Evolutionary conservation across 2,113 vertebrate genomes (phyloP), one percentile per base, ranked within the genome.

Genomic region (Gobius niger): DNA sequence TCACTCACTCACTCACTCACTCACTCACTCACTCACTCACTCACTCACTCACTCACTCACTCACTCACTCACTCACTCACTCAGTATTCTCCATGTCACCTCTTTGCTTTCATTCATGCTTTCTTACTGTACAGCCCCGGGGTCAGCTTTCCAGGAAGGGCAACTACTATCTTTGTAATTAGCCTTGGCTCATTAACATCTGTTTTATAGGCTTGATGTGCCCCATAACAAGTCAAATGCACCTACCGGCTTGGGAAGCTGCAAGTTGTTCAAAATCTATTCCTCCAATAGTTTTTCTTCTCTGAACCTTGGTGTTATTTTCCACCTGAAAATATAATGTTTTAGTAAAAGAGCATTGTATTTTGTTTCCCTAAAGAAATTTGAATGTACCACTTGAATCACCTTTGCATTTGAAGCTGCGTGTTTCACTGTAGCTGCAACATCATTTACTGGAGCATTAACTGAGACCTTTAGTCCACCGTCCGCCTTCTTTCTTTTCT

Each of bases 221-320:
- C 8, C 7, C 50, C n/a, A 40, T 13, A 14, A 11, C 12, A 14
- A 14, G 54, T 40, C n/a, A 46, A 16, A 46, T 5, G 8, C 52
- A 88, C 88, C 87, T 76, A 92, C 92, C 88, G 24, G 70, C 64
- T 67, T 78, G 59, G 72, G 61, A 65, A 34, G 60, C 15, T 7
- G 63, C 80, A 41, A 78, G 46, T 67, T 67, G 79, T 77, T 91
- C 90, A 80, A 86, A 82, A 70, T 85, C 79, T 47, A 89, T 66
- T 2, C 84, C 90, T 5, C 85, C 87, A 13, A 82, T 69, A 40
- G 88, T 90, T 84, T 77, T 91, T 56, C 85, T 90, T 72, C 81
- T 88, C 18, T 88, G 83, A 8, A 9, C 2, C 1, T 2, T 3
- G 40, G 19, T 79, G 51, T 67, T 71, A 62, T 67, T 82, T 68